Base-by-base conservation (phyloP, 2,797 vertebrate species). In the Bovichtus variegatus region DNA sequence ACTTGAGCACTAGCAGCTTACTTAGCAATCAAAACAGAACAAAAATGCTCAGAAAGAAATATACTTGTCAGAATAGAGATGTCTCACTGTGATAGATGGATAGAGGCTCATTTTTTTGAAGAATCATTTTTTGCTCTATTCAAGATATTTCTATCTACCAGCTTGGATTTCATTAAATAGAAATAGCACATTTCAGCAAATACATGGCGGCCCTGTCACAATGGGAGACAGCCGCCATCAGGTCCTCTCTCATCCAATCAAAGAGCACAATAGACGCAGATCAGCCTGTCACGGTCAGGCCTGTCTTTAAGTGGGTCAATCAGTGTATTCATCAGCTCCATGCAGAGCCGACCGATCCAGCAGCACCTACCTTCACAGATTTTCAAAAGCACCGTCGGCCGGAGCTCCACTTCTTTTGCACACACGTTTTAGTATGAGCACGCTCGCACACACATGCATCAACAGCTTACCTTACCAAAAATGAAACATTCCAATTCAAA, bases 251-350 rank as follows among this genome's bases (percentile, higher is more conserved):
- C 81, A 75, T 87, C 86, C 92, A 94, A 91, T 93, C 93, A 91
- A 78, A 84, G 61, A 82, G 75, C 89, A 90, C 89, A 93, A 93
- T 83, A 65, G 85, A 76, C 9, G 68, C 60, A 51, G 75, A 87
- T 86, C 83, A 74, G 89, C 78, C 82, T 55, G 85, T 87, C 87
- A 71, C 74, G 57, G 82, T 80, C 75, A 68, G 67, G 73, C 80
- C 80, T 66, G 74, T 87, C 81, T 82, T 87, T 71, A 82, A 81
- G 80, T 88, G 83, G 77, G 80, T 90, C 93, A 93, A 92, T 94
- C 93, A 93, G 86, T 69, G 92, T 76, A 83, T 87, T 93, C 91
- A 93, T 94, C 92, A 94, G 87, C 85, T 74, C 89, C 92, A 92
- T 90, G 93, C 89, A 83, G 92, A 69, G 93, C 76, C 55, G 51